Conservation (phyloP, 2,113 vertebrate species). For the Bufo gargarizans region DNA sequence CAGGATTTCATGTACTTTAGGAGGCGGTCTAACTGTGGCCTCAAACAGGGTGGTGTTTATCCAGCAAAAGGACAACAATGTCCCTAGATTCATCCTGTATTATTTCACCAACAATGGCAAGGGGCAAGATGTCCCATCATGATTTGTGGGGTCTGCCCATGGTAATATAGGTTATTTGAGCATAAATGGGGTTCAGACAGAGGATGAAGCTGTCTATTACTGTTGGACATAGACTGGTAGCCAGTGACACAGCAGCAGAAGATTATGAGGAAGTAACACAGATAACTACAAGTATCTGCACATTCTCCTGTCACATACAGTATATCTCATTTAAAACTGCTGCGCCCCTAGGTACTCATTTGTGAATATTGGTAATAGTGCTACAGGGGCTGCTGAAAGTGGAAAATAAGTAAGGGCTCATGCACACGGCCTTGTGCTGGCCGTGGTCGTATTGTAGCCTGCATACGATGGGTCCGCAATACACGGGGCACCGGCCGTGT, state of each 20-base stretch:
- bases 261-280: slow-evolving; percentile 14
- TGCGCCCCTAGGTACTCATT: too few relatives aligned
- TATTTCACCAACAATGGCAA: not conserved
- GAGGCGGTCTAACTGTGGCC: slow-evolving; percentile 3
- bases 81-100: not conserved
- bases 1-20: not conserved
- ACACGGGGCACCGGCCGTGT: too few relatives aligned
- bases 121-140: slow-evolving; percentile 30
- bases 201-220: slow-evolving; percentile 34
- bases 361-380: too few relatives aligned
- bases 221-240: not conserved
- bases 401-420: too few relatives aligned
- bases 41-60: not conserved
- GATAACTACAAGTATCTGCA: not conserved
- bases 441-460: too few relatives aligned
- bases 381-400: too few relatives aligned
- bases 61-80: slow-evolving; percentile 14
- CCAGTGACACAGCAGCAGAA: not conserved
- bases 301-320: not conserved
- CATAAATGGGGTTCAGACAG: not conserved
- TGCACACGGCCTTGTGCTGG: too few relatives aligned
- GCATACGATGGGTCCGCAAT: too few relatives aligned
- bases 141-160: slow-evolving; percentile 39
- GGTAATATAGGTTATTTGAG: too few relatives aligned
- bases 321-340: too few relatives aligned